Evolutionary conservation across 2,797 vertebrate species (phyloP).

Genomic region (Anisognathus igniventris): DNA sequence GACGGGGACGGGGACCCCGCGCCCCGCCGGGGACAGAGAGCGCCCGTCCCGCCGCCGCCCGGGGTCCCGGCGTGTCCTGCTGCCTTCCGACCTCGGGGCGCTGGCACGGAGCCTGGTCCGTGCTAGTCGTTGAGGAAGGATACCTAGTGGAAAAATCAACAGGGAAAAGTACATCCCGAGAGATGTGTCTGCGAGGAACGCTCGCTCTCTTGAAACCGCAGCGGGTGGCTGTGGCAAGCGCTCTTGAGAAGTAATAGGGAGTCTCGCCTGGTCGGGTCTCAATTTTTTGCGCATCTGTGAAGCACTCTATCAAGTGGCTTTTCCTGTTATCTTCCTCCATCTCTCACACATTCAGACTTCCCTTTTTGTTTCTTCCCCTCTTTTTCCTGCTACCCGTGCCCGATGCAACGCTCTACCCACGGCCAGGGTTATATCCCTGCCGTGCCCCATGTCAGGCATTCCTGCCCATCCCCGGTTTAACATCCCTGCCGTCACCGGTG

Average conservation of each 20-base stretch:
- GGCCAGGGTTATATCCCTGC: background rate
- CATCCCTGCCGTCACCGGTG: background rate
- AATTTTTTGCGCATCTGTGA: background rate
- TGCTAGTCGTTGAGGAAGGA: background rate
- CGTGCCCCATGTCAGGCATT: background rate
- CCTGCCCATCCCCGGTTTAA: background rate
- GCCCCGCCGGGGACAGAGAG: background rate
- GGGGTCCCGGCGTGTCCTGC: background rate
- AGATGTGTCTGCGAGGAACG: background rate
- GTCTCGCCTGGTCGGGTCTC: background rate
- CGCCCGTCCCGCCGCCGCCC: background rate
- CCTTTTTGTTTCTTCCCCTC: background rate
- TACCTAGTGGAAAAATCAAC: background rate
- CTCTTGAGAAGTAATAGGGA: background rate
- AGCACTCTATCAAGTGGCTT: background rate
- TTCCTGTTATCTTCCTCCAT: background rate
- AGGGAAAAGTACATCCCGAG: background rate
- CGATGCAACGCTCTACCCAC: background rate
- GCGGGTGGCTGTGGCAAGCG: background rate
- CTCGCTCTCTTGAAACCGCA: background rate
- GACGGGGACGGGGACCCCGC: no score
- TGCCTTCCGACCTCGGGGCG: accelerated
- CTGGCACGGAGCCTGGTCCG: background rate
- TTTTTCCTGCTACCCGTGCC: no score
- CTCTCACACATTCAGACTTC: background rate